Conservation (phyloP, 2,797 vertebrate species). For the Odontamblyopus lacepedii region DNA sequence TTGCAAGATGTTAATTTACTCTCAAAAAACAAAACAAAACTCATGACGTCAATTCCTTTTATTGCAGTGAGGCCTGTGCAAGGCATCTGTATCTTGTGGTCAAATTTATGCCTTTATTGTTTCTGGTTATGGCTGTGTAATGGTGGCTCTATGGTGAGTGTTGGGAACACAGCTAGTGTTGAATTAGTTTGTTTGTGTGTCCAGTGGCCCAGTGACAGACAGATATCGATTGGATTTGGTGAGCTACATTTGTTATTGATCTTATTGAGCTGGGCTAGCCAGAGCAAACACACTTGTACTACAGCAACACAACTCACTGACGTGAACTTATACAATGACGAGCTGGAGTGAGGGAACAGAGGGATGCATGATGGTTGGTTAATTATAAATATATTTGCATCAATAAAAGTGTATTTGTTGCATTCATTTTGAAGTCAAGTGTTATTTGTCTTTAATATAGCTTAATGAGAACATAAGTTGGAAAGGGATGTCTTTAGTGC, state of each 20-base stretch:
- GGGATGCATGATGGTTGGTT: background rate
- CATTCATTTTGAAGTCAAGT: background rate
- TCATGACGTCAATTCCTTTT: constrained; percentile 3
- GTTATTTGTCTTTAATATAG: too few relatives aligned
- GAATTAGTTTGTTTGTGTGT: constrained; percentile 6
- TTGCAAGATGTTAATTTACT: background rate
- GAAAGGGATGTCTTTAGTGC: too few relatives aligned
- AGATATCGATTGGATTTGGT: constrained; percentile 1
- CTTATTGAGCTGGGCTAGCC: background rate
- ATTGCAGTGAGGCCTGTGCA: constrained; percentile 4
- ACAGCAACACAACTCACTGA: background rate
- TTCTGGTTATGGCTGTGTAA: background rate
- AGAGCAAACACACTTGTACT: constrained; percentile 6
- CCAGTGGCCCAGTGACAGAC: background rate
- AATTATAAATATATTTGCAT: background rate
- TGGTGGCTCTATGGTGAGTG: background rate
- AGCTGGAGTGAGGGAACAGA: background rate
- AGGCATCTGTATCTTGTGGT: background rate
- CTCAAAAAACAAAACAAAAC: background rate
- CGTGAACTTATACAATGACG: background rate
- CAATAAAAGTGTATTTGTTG: background rate
- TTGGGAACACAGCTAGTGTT: background rate
- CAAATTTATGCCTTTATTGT: constrained; percentile 6
- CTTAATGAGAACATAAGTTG: too few relatives aligned
- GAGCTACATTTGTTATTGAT: constrained; percentile 13